Conservation (phyloP, 2,797 vertebrate genomes). For the Rhodeus uyekii region DNA sequence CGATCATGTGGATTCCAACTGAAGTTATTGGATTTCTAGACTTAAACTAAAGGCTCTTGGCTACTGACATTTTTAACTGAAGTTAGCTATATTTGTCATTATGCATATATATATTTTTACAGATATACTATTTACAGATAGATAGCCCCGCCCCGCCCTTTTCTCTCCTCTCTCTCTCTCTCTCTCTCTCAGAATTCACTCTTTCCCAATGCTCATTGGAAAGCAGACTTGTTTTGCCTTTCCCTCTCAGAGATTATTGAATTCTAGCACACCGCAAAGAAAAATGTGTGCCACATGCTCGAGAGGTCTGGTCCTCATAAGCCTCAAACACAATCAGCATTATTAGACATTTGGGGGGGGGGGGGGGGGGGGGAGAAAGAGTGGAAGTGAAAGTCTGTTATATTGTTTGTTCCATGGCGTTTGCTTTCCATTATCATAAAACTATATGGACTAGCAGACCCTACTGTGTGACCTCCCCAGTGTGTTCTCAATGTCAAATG, state of each 20-base stretch:
- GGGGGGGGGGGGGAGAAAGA: background rate
- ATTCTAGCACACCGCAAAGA: conserved; percentile 68
- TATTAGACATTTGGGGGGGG: conserved; percentile 43
- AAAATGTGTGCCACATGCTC: conserved; percentile 73
- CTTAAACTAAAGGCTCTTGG: background rate
- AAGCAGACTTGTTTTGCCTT: conserved; percentile 60
- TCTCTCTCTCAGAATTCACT: conserved; percentile 40
- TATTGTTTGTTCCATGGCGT: conserved; percentile 46
- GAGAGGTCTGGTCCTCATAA: conserved; percentile 71
- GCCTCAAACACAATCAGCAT: conserved; percentile 54
- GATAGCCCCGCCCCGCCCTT: background rate
- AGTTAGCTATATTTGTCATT: conserved; percentile 4
- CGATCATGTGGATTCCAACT: too few relatives aligned
- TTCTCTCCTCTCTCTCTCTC: conserved; percentile 21
- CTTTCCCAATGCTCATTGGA: conserved; percentile 62
- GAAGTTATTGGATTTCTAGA: background rate
- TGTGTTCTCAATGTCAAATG: conserved; percentile 41
- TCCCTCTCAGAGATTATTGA: conserved; percentile 56
- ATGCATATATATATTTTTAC: too few relatives aligned
- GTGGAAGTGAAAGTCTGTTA: conserved; percentile 42
- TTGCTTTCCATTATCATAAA: conserved; percentile 55
- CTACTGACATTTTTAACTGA: background rate
- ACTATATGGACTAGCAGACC: conserved; percentile 47
- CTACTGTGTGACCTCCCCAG: conserved; percentile 48
- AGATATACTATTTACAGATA: too few relatives aligned